Evolutionary conservation across 2,888 invertebrate species (phyloP).

Genomic region (Pomacea canaliculata): DNA sequence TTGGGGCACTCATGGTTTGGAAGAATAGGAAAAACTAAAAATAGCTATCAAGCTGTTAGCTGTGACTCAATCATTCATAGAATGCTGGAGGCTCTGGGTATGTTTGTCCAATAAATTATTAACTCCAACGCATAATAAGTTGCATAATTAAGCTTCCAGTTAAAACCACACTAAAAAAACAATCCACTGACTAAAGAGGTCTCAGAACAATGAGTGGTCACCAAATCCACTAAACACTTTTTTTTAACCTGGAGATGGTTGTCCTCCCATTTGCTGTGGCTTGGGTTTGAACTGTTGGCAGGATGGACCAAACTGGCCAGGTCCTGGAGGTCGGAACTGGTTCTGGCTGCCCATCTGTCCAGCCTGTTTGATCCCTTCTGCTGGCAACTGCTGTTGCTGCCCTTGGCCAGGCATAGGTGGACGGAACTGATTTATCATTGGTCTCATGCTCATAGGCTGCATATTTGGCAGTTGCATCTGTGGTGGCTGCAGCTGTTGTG

Average conservation of each 20-base stretch:
- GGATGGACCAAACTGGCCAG: conserved; percentile 3
- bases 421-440: conserved; percentile 19
- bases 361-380: neutral
- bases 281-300: neutral
- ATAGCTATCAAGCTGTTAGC: too few species aligned
- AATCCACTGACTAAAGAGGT: too few species aligned
- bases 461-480: conserved; percentile 4
- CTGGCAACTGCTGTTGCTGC: neutral
- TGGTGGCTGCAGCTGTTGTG: conserved; percentile 8
- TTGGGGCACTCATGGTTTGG: neutral
- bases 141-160: too few species aligned
- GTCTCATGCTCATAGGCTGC: conserved; percentile 3
- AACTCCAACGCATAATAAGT: too few species aligned
- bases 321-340: conserved; percentile 20
- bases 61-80: too few species aligned
- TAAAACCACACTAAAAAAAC: too few species aligned
- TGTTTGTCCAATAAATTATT: too few species aligned
- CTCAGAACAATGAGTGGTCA: too few species aligned
- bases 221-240: too few species aligned
- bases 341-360: conserved; percentile 1
- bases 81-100: too few species aligned
- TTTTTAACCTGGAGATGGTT: neutral
- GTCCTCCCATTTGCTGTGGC: neutral
- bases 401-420: conserved; percentile 8
- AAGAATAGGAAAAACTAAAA: too few species aligned